Base-by-base conservation (phyloP, 2,888 invertebrate species). In the Polyommatus icarus region DNA sequence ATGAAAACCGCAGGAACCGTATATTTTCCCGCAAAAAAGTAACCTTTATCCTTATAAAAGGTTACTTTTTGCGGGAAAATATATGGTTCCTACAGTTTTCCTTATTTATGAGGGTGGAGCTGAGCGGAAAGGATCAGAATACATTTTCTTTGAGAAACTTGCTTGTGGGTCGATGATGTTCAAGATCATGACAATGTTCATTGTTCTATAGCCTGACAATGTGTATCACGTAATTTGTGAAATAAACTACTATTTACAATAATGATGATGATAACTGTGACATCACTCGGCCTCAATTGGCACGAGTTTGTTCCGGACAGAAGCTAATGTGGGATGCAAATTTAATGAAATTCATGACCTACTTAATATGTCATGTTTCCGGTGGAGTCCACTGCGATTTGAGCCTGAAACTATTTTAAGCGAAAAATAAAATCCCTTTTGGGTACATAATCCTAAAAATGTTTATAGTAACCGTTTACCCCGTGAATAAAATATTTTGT, bases 271-370 rank as follows among this genome's bases (percentile, higher is more conserved):
- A 61, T 61, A 24, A 12, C 24, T 61, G 24, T 12, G 61, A 29
- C 61, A 24, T 61, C 61, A 61, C 61, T 12, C 12, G 12, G 61
- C 61, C 61, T 61, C 12, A 24, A 67, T 32, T 32, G 67, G 67
- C 67, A 1, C 67, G 29, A 67, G 67, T 67, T 32, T 29, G 18
- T 67, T 67, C 29, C 29, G 67, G 29, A 18, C 67, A 32, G 67
- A 67, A 67, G 15, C 67, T 67, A 18, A 67, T 29, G 15, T 32
- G 67, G 67, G 67, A 67, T 67, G 67, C 18, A 67, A 67, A 67
- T 32, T 67, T 67, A 32, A 67, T 67, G 29, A 67, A 67, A 67
- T 67, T 67, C 67, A 15, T 67, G 67, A 67, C 67, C 67, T 67
- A 67, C 32, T 32, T 67, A n/a, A n/a, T n/a, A 18, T 67, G 67